Evolutionary conservation across 1,140 invertebrate genomes (phyloP).

Genomic region (Galleria mellonella): DNA sequence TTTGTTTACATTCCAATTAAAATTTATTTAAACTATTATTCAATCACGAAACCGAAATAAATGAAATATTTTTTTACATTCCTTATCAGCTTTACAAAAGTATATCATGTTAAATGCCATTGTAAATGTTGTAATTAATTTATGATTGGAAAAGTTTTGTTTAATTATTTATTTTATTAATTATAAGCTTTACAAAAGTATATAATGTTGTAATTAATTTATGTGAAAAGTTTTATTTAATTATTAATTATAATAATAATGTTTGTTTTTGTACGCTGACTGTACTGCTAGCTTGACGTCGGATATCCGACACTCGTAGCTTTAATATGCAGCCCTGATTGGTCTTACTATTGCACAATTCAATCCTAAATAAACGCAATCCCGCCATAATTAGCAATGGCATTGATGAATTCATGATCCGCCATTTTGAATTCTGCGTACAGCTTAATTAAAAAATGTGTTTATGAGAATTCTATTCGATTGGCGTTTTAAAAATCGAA

Average conservation of each 20-base stretch:
- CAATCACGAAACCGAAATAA: too few species aligned
- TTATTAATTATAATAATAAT: background rate
- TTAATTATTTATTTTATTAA: constrained; percentile 1
- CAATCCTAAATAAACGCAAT: constrained; percentile 62
- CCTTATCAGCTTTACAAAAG: too few species aligned
- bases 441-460: constrained; percentile 39
- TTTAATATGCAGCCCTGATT: constrained; percentile 49
- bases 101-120: constrained; percentile 1
- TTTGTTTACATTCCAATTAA: constrained; percentile 5
- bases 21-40: too few species aligned
- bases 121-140: constrained; percentile 3
- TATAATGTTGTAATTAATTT: constrained; percentile 5
- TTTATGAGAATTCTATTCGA: constrained; percentile 21
- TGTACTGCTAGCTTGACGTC: constrained; percentile 44
- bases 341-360: constrained; percentile 49
- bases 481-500: constrained; percentile 8
- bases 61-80: too few species aligned
- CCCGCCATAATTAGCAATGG: constrained; percentile 54
- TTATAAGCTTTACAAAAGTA: background rate
- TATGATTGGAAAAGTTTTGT: too few species aligned
- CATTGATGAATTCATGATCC: constrained; percentile 54
- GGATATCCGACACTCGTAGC: constrained; percentile 63
- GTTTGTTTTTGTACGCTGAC: constrained; percentile 13
- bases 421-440: constrained; percentile 37
- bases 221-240: constrained; percentile 9